Evolutionary conservation across 2,113 vertebrate species (phyloP).

Genomic region (Manacus vitellinus): DNA sequence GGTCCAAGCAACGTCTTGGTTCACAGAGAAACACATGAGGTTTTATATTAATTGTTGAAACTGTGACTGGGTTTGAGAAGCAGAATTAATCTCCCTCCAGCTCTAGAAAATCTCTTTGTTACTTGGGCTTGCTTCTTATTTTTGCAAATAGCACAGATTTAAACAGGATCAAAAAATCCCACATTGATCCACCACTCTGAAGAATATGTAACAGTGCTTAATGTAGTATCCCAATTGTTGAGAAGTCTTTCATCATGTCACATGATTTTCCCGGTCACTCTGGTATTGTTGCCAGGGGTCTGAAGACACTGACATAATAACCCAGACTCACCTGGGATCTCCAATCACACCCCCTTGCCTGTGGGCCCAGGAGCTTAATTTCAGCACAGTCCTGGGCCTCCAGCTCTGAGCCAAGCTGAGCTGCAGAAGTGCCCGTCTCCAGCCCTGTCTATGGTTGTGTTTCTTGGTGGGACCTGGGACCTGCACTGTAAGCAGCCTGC

Average conservation of each 20-base stretch:
- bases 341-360: background rate
- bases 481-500: background rate
- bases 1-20: background rate
- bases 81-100: background rate
- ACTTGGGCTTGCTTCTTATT: background rate
- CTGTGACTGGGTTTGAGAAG: background rate
- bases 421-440: accelerated
- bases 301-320: background rate
- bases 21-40: background rate
- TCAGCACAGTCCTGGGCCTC: background rate
- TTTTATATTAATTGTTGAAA: background rate
- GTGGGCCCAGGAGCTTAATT: background rate
- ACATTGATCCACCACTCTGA: background rate
- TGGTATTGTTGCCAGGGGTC: background rate
- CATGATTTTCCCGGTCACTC: background rate
- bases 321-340: background rate
- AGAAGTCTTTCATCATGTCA: background rate
- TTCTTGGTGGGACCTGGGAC: background rate
- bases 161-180: background rate
- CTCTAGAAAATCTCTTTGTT: background rate
- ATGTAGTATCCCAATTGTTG: background rate
- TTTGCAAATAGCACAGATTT: background rate
- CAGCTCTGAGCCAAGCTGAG: background rate
- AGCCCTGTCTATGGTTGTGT: accelerated
- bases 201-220: background rate